Evolutionary conservation across 2,797 vertebrate genomes (phyloP), one percentile per base, ranked within the genome.

Genomic region (Ctenopoma kingsleyae): DNA sequence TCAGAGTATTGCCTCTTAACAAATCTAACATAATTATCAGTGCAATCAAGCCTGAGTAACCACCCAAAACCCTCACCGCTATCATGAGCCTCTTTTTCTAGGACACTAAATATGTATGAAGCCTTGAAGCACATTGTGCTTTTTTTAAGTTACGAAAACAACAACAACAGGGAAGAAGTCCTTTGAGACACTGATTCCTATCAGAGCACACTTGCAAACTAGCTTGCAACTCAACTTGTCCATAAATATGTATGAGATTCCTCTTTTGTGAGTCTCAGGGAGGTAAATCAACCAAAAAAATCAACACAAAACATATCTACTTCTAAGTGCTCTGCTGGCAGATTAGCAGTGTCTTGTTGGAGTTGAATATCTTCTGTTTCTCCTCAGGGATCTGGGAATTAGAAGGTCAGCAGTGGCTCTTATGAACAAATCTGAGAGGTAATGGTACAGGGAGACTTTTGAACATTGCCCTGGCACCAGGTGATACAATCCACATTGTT

Each of bases 61-160:
- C 51, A 49, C 41, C 71, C 27, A 57, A 76, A 84, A 76, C 65
- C 56, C 67, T 64, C 52, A 22, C 19, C 16, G 50, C 56, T 35
- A 56, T 74, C 61, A 48, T 47, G 46, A 85, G 62, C 50, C 19
- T 72, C 62, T 70, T 74, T 86, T 84, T 82, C 74, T 85, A 59
- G 82, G 63, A 67, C 62, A 47, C 67, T 88, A 68, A 83, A 90
- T 89, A 90, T 86, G 88, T 71, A 92, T 90, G 78, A 81, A 71
- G 67, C 55, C 82, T 81, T 41, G 19, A 6, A 81, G 81, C 78
- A 68, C 74, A 71, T 63, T 59, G 60, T 8, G 17, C 8, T 46
- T 19, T 44, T 46, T 46, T 46, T 72, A 73, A 74, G 80, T 48
- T 50, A 70, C 68, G 68, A 32, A 32, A 32, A 38, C 36, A 38